Base-by-base conservation (phyloP, 2,113 vertebrate species). In the Sturnira hondurensis region DNA sequence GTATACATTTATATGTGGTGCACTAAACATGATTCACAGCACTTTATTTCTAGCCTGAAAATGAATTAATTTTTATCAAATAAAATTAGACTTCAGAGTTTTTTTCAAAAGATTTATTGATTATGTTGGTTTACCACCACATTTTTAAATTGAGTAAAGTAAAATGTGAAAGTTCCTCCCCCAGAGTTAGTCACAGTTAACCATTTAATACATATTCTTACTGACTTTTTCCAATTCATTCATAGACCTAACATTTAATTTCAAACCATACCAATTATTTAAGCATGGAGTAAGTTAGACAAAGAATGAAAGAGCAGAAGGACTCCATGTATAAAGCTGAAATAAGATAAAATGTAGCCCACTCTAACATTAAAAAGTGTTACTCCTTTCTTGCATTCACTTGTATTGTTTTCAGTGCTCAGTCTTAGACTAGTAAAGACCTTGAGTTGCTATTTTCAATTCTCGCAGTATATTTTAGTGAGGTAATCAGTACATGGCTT, bases 11-110 rank as follows among this genome's bases (percentile, higher is more conserved):
- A 45, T 76, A 86, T 45, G 54, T 86, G 14, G 31, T 56, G 86
- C 74, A 97, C 95, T 93, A 96, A 97, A 95, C 31, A 65, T 74
- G 41, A 95, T 96, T 98, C 97, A 96, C 96, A 97, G 88, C 61
- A 56, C 89, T 95, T 93, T 95, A 76, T 96, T 97, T 97, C 58
- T 97, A 73, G 28, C 20, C n/a, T 97, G 96, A 89, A 81, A 96
- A 81, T 92, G 91, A 98, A 97, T 96, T 94, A 95, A 94, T 73
- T 96, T 67, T 96, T 97, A 97, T 95, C 94, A 98, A 97, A 94
- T 93, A 93, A 96, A 96, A 97, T 96, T 97, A 61, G 96, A 97
- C 94, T 93, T 96, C 81, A 82, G 58, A 96, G 82, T 61, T 90
- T 87, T 31, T 91, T 86, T 86, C 28, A 67, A 78, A 68, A 78